phyloP scores from a whole-genome alignment of 2,888 invertebrate genomes.

The Coleophora flavipennella region DNA sequence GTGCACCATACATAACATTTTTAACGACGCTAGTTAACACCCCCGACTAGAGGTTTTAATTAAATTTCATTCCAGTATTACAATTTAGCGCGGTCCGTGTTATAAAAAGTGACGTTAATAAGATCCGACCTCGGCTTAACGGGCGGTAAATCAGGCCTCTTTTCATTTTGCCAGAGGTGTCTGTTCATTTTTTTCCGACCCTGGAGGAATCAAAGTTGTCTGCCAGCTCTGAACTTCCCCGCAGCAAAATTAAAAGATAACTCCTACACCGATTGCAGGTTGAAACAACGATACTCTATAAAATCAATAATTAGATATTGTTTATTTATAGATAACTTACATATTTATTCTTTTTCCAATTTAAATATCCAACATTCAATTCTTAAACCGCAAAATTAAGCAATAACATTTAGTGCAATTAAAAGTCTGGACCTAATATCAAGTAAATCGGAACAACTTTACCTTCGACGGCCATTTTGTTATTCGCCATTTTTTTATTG shows the following conservation, averaged over 20 bases:
- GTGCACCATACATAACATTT: slow-evolving; percentile 15
- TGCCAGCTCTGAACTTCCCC: slow-evolving; percentile 42
- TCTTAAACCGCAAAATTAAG: too few relatives aligned
- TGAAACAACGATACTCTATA: too few relatives aligned
- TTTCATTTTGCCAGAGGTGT: slow-evolving; percentile 62
- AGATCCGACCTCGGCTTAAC: slow-evolving; percentile 56
- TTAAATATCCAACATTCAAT: too few relatives aligned
- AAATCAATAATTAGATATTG: too few relatives aligned
- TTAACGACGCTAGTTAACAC: slow-evolving; percentile 58
- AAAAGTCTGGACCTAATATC: too few relatives aligned
- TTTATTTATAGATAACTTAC: too few relatives aligned
- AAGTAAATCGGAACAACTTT: too few relatives aligned
- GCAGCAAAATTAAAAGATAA: slow-evolving; percentile 34
- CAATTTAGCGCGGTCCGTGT: slow-evolving; percentile 58
- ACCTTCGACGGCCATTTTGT: too few relatives aligned
- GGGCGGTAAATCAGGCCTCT: slow-evolving; percentile 62
- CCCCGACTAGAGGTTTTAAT: slow-evolving; percentile 60
- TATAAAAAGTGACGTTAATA: slow-evolving; percentile 71
- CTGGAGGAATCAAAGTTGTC: slow-evolving; percentile 56
- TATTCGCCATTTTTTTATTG: too few relatives aligned
- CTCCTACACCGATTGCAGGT: neutral
- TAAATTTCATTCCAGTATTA: slow-evolving; percentile 63
- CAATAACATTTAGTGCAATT: too few relatives aligned
- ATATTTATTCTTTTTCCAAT: too few relatives aligned
- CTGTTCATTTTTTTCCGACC: slow-evolving; percentile 60